These are phyloP conservation scores for Sternotherus odoratus DNA, from an alignment of 2,797 vertebrate species.

Conservation along the genomic window DNA sequence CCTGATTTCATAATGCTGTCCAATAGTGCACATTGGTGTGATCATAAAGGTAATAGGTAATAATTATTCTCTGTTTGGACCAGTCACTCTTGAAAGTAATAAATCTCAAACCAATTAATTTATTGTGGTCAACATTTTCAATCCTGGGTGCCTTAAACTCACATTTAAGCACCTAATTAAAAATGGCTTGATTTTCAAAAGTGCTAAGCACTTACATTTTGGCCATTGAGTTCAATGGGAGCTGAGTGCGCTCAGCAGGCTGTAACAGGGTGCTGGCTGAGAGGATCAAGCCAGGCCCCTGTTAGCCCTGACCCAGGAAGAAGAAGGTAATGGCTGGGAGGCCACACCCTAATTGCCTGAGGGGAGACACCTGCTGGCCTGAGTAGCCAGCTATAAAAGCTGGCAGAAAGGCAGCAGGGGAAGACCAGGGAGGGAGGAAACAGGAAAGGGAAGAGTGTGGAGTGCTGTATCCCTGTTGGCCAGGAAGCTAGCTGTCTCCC, in stretches of 20 bases:
- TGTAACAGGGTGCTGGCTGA: too few species aligned
- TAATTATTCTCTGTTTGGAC: background rate
- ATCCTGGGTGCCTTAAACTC: background rate
- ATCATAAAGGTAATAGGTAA: constrained; percentile 6
- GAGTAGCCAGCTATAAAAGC: too few species aligned
- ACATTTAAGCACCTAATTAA: background rate
- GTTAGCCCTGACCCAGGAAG: too few species aligned
- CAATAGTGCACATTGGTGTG: background rate
- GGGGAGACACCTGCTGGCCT: too few species aligned
- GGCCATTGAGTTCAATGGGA: background rate
- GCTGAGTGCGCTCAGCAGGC: background rate
- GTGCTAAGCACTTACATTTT: background rate
- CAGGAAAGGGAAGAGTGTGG: too few species aligned
- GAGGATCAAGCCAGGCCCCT: too few species aligned
- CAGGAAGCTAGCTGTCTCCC: too few species aligned
- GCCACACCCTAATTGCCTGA: too few species aligned
- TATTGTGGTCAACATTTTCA: background rate
- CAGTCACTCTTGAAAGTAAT: background rate
- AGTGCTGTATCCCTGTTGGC: too few species aligned
- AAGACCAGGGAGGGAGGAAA: too few species aligned
- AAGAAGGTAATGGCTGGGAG: too few species aligned
- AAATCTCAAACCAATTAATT: background rate
- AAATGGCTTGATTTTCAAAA: constrained; percentile 4
- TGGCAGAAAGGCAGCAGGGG: too few species aligned
- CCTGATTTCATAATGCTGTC: background rate